phyloP scores from a whole-genome alignment of 2,888 invertebrate species.

The Disparrhopalites patrizii region DNA sequence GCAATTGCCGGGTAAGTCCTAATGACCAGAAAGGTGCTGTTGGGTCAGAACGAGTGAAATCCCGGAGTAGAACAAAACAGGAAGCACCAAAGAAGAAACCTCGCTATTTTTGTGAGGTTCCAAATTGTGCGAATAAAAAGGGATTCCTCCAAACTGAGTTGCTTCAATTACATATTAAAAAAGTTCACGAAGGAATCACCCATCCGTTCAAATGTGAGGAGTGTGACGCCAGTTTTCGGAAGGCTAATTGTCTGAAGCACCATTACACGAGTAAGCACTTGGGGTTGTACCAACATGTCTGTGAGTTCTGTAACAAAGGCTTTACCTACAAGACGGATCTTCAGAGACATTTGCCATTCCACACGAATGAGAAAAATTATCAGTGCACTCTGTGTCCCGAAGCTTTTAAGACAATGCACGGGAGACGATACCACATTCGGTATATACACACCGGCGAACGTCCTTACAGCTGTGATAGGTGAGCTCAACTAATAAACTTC shows the following conservation, averaged over 20 bases:
- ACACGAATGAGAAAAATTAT: background rate
- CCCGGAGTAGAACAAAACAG: background rate
- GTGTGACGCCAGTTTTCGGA: background rate
- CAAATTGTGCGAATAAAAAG: background rate
- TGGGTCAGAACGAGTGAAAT: background rate
- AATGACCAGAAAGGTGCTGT: background rate
- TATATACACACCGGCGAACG: background rate
- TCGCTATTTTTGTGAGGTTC: background rate
- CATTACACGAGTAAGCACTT: background rate
- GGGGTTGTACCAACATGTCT: background rate
- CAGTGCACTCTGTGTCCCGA: background rate
- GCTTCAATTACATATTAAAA: background rate
- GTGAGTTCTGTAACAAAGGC: conserved; percentile 4
- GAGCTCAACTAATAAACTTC: no score
- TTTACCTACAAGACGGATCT: background rate
- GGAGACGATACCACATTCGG: background rate
- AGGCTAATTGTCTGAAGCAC: background rate
- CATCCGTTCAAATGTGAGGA: background rate
- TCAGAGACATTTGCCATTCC: background rate
- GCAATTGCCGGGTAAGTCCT: background rate
- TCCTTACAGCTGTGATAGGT: background rate
- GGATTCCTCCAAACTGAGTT: background rate
- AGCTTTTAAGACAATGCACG: background rate
- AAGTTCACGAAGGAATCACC: background rate
- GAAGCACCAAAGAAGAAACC: background rate